phyloP scores from a whole-genome alignment of 2,797 vertebrate genomes.

The Poeciliopsis paucimaculata region DNA sequence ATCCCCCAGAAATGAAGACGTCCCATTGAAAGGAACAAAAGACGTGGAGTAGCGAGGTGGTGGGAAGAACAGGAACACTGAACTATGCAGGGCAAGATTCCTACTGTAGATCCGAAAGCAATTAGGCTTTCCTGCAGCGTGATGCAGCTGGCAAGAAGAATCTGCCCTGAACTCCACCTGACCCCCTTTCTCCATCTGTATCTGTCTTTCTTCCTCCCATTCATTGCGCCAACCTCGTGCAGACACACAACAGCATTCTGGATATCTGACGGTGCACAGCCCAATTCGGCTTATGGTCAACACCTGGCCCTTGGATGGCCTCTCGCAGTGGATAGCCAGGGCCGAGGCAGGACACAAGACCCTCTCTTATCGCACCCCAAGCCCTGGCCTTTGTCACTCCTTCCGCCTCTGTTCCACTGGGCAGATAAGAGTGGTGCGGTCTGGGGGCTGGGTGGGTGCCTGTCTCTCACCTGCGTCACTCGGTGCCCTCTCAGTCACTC shows the following conservation, averaged over 20 bases:
- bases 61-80: slow-evolving; percentile 46
- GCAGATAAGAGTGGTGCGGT: slow-evolving; percentile 78
- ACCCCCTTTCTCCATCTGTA: slow-evolving; percentile 77
- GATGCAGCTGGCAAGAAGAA: slow-evolving; percentile 84
- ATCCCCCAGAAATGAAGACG: slow-evolving; percentile 30
- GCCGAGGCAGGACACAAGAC: slow-evolving; percentile 76
- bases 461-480: slow-evolving; percentile 86
- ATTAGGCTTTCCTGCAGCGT: slow-evolving; percentile 88
- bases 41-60: slow-evolving; percentile 40
- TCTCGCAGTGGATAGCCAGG: slow-evolving; percentile 72
- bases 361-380: slow-evolving; percentile 86
- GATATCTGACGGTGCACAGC: slow-evolving; percentile 55
- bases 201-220: slow-evolving; percentile 48
- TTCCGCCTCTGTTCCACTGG: slow-evolving; percentile 66
- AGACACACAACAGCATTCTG: slow-evolving; percentile 40
- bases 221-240: slow-evolving; percentile 40
- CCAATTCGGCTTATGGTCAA: slow-evolving; percentile 83
- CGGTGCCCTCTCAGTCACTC: slow-evolving; percentile 78
- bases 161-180: slow-evolving; percentile 93
- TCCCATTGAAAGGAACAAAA: slow-evolving; percentile 64
- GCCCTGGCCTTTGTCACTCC: slow-evolving; percentile 87
- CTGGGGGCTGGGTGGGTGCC: slow-evolving; percentile 73
- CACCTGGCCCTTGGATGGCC: slow-evolving; percentile 84
- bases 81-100: slow-evolving; percentile 58
- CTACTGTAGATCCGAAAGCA: slow-evolving; percentile 87